Evolutionary conservation across 2,888 invertebrate species (phyloP), one percentile per base, ranked within the genome.

Genomic region (Dastarcus helophoroides): DNA sequence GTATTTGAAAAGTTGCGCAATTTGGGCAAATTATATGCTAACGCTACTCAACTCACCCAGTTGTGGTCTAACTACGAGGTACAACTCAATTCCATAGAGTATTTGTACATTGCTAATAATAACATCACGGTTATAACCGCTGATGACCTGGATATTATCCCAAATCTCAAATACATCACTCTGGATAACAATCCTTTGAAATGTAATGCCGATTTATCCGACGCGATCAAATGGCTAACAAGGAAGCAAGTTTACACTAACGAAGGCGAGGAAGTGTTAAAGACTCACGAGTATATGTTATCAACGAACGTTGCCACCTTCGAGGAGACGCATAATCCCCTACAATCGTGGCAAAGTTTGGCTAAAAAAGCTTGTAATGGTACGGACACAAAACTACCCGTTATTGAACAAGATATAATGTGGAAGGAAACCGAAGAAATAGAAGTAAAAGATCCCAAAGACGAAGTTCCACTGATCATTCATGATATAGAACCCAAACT

Each of bases 21-120:
- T 40, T 63, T 85, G 13, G 67, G 67, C 14, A 71, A 71, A 49
- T 58, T 86, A 31, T 81, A 85, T 48, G 71, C 79, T 31, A 82
- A 79, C 52, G 71, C 73, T 48, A 77, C 78, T 40, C 69, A 69
- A 34, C 56, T 85, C 38, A 68, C 67, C n/a, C 63, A 72, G 29
- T 59, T 85, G 14, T 76, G 83, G 73, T 68, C 68, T 40, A 51
- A 46, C 28, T 41, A 42, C 31, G 44, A 49, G 14, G 41, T 42
- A 5, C 31, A 36, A 23, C 29, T 59, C 3, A 37, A 38, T 2
- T 47, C 50, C 4, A 32, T 73, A n/a, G 56, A 56, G 15, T 61
- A 64, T 6, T 45, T 73, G n/a, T 64, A 67, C 25, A 51, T 70
- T 33, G 70, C 72, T 4, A 64, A 73, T 39, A 80, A 80, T 47